Percentiles rank a stretch among this genome's conserved stretches.
Evolutionary conservation across 2,888 invertebrate genomes (phyloP).

Genomic region (Pachliopta kotzebuea): DNA sequence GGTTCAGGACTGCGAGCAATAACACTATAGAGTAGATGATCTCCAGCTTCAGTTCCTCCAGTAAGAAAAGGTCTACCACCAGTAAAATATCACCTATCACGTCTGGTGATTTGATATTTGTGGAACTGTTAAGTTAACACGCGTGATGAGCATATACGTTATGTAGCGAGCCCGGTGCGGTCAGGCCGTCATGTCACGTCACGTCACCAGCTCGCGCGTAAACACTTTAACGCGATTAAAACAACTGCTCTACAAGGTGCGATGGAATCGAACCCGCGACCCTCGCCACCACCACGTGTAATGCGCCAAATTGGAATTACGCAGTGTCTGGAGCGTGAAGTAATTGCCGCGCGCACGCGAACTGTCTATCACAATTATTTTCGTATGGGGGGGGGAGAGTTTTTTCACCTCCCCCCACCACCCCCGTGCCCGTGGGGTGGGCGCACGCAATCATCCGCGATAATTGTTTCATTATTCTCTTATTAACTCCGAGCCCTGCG

Average conservation of each 20-base stretch:
- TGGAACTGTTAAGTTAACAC: too few species aligned
- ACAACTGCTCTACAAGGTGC: conserved; percentile 57
- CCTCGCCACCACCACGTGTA: conserved; percentile 54
- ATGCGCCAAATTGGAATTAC: conserved; percentile 75
- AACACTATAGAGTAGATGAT: too few species aligned
- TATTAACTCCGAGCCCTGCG: conserved; percentile 63
- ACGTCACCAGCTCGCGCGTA: conserved; percentile 9
- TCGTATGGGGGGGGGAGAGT: conserved; percentile 60
- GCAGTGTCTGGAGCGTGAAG: conserved; percentile 45
- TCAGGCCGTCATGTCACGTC: too few species aligned
- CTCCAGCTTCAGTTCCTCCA: too few species aligned
- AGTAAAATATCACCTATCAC: too few species aligned
- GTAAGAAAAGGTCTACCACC: too few species aligned
- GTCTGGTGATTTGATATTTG: too few species aligned
- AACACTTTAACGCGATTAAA: conserved; percentile 61
- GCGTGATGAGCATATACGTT: too few species aligned
- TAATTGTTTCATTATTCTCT: conserved; percentile 80
- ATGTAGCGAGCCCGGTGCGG: too few species aligned
- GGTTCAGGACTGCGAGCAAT: too few species aligned
- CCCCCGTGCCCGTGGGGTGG: conserved; percentile 51
- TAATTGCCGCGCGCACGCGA: conserved; percentile 75
- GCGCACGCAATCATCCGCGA: conserved; percentile 64
- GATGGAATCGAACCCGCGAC: conserved; percentile 60
- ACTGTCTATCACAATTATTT: conserved; percentile 79
- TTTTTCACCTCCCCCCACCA: conserved; percentile 63